Conservation (phyloP, 2,797 vertebrate species). For the Anas flavirostris region DNA sequence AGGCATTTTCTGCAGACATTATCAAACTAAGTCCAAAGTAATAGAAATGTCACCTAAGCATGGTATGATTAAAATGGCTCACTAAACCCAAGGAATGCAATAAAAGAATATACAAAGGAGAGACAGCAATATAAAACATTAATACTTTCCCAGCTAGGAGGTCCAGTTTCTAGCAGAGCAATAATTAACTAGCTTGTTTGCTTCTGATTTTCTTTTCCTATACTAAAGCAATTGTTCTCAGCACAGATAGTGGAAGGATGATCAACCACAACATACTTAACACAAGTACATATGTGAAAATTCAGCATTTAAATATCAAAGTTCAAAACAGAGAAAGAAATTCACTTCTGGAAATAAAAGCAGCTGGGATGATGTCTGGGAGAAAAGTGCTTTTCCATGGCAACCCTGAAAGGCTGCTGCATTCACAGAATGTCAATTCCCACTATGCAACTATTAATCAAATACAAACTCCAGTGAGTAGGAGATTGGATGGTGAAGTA, state of each 20-base stretch:
- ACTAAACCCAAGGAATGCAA: background rate
- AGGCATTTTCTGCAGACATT: background rate
- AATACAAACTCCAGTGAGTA: background rate
- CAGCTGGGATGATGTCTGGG: background rate
- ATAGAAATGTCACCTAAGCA: background rate
- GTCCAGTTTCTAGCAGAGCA: background rate
- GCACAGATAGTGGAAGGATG: background rate
- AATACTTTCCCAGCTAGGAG: background rate
- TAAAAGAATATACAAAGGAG: background rate
- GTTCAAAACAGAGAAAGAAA: constrained; percentile 23
- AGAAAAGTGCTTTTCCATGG: constrained; percentile 58
- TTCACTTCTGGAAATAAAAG: constrained; percentile 38
- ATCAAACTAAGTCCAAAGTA: background rate
- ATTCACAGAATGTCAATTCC: constrained; percentile 27
- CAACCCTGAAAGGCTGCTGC: constrained; percentile 22
- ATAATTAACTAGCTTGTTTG: background rate
- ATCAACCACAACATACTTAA: constrained; percentile 6
- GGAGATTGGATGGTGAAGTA: background rate
- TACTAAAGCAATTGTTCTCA: constrained; percentile 3
- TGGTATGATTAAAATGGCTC: background rate
- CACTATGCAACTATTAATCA: constrained; percentile 40
- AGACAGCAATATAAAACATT: background rate
- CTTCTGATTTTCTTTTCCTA: background rate
- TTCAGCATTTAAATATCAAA: constrained; percentile 27
- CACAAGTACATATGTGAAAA: background rate